These are phyloP conservation scores for Ormyrus rosae DNA, from an alignment of 2,888 invertebrate genomes.

Conservation along the genomic window DNA sequence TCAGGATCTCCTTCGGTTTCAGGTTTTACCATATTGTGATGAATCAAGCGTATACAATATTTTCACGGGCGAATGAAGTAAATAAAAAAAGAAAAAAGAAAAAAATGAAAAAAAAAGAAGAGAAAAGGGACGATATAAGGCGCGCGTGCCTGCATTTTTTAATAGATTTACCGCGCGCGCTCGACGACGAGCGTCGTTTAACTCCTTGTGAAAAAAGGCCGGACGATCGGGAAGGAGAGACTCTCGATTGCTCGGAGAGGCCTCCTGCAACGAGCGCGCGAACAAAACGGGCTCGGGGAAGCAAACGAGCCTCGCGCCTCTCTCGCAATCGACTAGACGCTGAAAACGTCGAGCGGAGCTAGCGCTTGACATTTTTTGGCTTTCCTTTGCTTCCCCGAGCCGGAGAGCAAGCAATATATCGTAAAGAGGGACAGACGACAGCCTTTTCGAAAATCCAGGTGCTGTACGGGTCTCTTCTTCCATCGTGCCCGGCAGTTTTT, in stretches of 20 bases:
- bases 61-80: slow-evolving; percentile 11
- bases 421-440: no score
- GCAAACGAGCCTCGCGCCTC: no score
- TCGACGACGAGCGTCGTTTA: background rate
- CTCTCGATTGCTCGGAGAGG: no score
- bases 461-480: slow-evolving; percentile 26
- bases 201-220: background rate
- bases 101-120: slow-evolving; percentile 1
- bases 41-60: slow-evolving; percentile 47
- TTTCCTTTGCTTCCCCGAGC: no score
- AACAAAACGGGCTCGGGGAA: no score
- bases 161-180: slow-evolving; percentile 39
- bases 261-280: no score
- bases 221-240: background rate
- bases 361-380: no score
- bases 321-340: no score
- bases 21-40: slow-evolving; percentile 47
- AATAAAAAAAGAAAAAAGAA: background rate
- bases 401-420: slow-evolving; percentile 25
- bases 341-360: no score
- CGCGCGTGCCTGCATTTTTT: slow-evolving; percentile 28
- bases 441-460: slow-evolving; percentile 14
- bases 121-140: background rate
- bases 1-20: slow-evolving; percentile 54
- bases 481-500: slow-evolving; percentile 19